Percentiles rank a stretch among this genome's conserved stretches.
These are phyloP conservation scores for Lynx canadensis DNA, from an alignment of 2,113 vertebrate genomes.

Conservation along the genomic window DNA sequence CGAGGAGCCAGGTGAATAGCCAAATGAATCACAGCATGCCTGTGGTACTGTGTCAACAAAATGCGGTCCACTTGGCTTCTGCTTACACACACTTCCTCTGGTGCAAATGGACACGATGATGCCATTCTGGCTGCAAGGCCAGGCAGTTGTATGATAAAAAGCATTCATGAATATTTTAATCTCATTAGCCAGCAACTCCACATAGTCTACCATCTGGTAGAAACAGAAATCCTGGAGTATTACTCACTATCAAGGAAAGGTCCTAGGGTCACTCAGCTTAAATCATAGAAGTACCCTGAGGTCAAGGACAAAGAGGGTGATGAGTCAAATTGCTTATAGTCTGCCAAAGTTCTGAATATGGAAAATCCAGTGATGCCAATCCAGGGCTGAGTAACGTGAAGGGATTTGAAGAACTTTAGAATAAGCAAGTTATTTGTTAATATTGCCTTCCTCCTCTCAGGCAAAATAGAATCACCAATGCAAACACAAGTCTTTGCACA, in stretches of 20 bases:
- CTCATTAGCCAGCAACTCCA: not conserved
- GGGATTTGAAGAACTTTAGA: not conserved
- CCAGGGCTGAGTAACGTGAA: not conserved
- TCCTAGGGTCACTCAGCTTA: not conserved
- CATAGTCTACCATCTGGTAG: not conserved
- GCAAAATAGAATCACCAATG: not conserved
- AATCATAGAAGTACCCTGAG: not conserved
- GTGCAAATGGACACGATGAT: not conserved
- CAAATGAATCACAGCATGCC: constrained; percentile 25
- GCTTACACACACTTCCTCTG: not conserved
- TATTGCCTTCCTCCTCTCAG: not conserved
- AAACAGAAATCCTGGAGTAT: not conserved
- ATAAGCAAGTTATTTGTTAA: not conserved
- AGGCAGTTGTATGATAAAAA: not conserved
- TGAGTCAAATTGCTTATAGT: not conserved
- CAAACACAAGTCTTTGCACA: not conserved
- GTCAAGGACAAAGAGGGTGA: not conserved
- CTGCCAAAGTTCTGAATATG: not conserved
- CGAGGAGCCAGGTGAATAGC: not conserved
- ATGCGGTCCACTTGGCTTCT: not conserved
- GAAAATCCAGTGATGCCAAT: not conserved
- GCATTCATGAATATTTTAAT: not conserved
- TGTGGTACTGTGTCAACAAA: constrained; percentile 7
- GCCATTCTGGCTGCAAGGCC: not conserved
- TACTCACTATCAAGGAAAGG: not conserved